Evolutionary conservation across 2,797 vertebrate genomes (phyloP).

Genomic region (Lindbergichthys nudifrons): DNA sequence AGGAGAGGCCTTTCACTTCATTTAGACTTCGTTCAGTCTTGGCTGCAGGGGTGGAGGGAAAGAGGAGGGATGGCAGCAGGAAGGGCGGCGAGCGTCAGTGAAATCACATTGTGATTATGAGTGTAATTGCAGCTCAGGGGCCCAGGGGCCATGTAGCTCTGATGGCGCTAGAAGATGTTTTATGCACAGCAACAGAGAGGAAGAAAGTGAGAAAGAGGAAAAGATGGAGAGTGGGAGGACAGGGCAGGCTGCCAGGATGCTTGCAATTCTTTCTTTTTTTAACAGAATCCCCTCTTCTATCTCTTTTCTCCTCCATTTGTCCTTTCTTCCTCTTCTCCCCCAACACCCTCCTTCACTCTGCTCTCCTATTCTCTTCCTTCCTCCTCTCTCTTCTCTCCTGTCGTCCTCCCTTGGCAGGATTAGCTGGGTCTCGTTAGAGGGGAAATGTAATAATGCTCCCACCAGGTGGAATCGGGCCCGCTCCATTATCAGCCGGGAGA

Average conservation of each 20-base stretch:
- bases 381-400: slow-evolving; percentile 82
- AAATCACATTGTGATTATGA: slow-evolving; percentile 94
- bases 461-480: slow-evolving; percentile 96
- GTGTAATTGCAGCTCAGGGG: slow-evolving; percentile 94
- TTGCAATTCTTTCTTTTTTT: slow-evolving; percentile 4
- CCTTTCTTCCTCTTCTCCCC: slow-evolving; percentile 34
- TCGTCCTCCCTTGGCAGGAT: slow-evolving; percentile 93
- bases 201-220: slow-evolving; percentile 63
- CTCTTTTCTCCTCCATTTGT: slow-evolving; percentile 36
- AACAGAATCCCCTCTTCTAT: slow-evolving; percentile 50
- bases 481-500: slow-evolving; percentile 96
- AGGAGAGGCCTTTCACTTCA: slow-evolving; percentile 91
- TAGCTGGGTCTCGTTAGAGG: slow-evolving; percentile 96
- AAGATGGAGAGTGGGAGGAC: slow-evolving; percentile 62
- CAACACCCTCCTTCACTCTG: slow-evolving; percentile 41
- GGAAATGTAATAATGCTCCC: slow-evolving; percentile 97
- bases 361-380: slow-evolving; percentile 47
- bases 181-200: slow-evolving; percentile 79
- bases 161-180: slow-evolving; percentile 90
- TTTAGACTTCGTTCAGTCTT: slow-evolving; percentile 90
- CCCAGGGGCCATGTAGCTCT: slow-evolving; percentile 92
- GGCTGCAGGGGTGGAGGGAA: slow-evolving; percentile 76
- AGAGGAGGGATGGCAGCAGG: slow-evolving; percentile 71
- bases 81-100: slow-evolving; percentile 86
- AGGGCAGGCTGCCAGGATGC: slow-evolving; percentile 68